Base-by-base conservation (phyloP, 2,888 invertebrate species). In the Eilema griseolum region DNA sequence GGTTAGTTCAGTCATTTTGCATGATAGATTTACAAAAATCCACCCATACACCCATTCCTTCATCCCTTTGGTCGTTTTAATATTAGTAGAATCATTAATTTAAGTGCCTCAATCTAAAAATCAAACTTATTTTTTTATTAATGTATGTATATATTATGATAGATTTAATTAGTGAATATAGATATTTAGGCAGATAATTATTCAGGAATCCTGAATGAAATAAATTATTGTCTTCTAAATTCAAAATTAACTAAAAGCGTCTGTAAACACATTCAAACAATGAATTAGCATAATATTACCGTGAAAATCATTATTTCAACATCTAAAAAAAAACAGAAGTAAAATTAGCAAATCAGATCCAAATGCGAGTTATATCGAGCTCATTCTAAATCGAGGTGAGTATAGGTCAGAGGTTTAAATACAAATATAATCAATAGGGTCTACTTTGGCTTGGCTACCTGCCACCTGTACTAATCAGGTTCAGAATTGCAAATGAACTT, bases 401-500 rank as follows among this genome's bases (percentile, higher is more conserved):
- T 41, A 20, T 62, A 37, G 26, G 37, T 24, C 37, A 7, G 37
- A 37, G 62, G 24, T 62, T 62, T 26, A 62, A 24, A 41, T 26
- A 62, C 41, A 62, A 62, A 62, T 24, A 62, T 52, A 52, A 64
- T 64, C 64, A 31, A 64, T 64, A 64, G 7, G 12, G 16, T 26
- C 46, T 23, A 62, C 20, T 52, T 64, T 41, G n/a, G 52, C 28
- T 14, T 64, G 28, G 12, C 64, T n/a, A 31, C 52, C 26, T 52
- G 28, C n/a, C 26, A 24, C 52, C 31, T 52, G 26, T 28, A 56
- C 46, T 64, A 46, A 64, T 64, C 28, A 46, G 64, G 64, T 64
- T 64, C 41, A 28, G 46, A 64, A 64, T 46, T 64, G 31, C 62
- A 52, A 52, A 52, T 52, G 52, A 52, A 52, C n/a, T n/a, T 52